These are phyloP conservation scores for Oostethus manadensis DNA, from an alignment of 2,113 vertebrate genomes.

Conservation along the genomic window DNA sequence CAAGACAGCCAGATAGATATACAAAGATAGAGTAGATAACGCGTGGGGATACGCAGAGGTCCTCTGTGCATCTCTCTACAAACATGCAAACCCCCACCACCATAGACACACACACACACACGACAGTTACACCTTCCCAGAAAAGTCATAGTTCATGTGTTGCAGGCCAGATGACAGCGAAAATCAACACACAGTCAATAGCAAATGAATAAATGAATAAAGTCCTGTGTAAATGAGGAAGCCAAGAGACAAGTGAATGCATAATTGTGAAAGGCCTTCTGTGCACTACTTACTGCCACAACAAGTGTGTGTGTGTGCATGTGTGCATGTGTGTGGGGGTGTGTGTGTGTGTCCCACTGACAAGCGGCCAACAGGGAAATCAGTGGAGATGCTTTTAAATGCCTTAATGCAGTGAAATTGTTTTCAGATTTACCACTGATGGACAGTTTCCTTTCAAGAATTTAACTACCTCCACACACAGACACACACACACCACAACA, in stretches of 20 bases:
- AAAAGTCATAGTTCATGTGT: constrained; percentile 20
- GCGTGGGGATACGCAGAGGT: constrained; percentile 12
- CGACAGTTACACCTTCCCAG: constrained; percentile 11
- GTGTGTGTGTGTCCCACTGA: constrained; percentile 49
- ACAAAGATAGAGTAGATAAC: constrained; percentile 16
- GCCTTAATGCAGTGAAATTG: constrained; percentile 71
- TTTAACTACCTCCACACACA: constrained; percentile 59
- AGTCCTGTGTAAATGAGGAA: constrained; percentile 54
- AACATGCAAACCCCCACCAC: no score
- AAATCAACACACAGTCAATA: constrained; percentile 47
- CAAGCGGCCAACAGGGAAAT: constrained; percentile 64
- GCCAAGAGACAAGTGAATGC: constrained; percentile 46
- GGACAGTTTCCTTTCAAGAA: constrained; percentile 71
- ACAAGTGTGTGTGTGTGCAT: constrained; percentile 29
- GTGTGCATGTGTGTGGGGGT: background rate
- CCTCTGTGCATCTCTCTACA: constrained; percentile 4
- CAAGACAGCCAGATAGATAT: no score
- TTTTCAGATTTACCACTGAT: constrained; percentile 72
- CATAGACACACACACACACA: constrained; percentile 1
- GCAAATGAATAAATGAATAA: constrained; percentile 57
- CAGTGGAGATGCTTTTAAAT: constrained; percentile 66
- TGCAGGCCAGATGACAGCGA: constrained; percentile 36
- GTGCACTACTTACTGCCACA: constrained; percentile 27
- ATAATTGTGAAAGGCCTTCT: constrained; percentile 49
- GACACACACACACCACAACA: constrained; percentile 33